These are phyloP conservation scores for Alligator mississippiensis DNA, from an alignment of 2,113 vertebrate species.

Conservation along the genomic window DNA sequence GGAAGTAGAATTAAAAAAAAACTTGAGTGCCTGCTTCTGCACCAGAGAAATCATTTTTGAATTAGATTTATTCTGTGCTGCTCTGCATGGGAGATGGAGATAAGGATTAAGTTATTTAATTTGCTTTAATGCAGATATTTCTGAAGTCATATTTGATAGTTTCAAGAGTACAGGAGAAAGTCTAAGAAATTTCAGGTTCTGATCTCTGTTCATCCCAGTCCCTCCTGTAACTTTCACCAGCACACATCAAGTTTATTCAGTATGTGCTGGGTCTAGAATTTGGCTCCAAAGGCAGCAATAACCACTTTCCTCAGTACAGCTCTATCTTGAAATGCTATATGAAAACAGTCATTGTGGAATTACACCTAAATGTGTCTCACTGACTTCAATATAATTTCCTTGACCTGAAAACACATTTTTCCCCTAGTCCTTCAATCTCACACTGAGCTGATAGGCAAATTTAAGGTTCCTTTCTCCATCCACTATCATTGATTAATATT, in stretches of 20 bases:
- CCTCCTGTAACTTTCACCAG: not conserved
- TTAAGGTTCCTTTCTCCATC: not conserved
- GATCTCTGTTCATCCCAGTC: not conserved
- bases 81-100: constrained; percentile 27
- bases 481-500: not conserved
- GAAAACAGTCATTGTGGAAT: not conserved
- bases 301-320: not conserved
- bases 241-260: not conserved
- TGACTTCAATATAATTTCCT: not conserved
- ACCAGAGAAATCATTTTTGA: constrained; percentile 23
- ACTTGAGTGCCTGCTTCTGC: constrained; percentile 18
- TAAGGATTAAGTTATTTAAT: constrained; percentile 38
- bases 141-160: not conserved
- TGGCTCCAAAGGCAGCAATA: not conserved
- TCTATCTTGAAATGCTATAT: not conserved
- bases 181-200: not conserved
- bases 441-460: no score
- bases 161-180: not conserved
- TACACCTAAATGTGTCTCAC: not conserved
- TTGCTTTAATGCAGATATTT: constrained; percentile 39
- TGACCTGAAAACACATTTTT: not conserved
- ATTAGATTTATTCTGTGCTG: constrained; percentile 55
- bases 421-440: no score
- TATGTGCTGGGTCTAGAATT: not conserved
- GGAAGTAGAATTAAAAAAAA: constrained; percentile 35